A percentile compares a stretch with the other conserved stretches of the same genome.
phyloP scores from a whole-genome alignment of 2,113 vertebrate genomes.

The Acinonyx jubatus region DNA sequence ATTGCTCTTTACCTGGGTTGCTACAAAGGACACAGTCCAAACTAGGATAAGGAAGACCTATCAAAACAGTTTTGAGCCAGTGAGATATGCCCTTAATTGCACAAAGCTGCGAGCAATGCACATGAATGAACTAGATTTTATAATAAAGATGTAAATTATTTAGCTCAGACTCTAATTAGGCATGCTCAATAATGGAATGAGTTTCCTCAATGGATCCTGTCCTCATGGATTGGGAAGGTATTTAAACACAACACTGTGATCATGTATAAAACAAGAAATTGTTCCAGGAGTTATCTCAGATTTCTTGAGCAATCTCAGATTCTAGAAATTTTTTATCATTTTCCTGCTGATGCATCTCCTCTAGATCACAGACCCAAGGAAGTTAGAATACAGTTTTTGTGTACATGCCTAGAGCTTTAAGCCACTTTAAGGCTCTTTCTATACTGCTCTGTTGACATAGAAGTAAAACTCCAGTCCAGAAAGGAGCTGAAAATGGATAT shows the following conservation, averaged over 20 bases:
- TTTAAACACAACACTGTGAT: neutral
- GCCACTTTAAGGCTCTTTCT: neutral
- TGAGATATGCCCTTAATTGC: neutral
- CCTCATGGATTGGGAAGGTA: neutral
- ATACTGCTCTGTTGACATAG: neutral
- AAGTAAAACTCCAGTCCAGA: neutral
- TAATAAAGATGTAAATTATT: neutral
- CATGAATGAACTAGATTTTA: neutral
- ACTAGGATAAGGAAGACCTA: neutral
- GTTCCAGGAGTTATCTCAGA: neutral
- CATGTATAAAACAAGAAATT: neutral
- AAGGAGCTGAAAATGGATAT: neutral
- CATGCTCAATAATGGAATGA: neutral
- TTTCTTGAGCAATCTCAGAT: neutral
- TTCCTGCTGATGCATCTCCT: neutral
- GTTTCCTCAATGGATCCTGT: neutral
- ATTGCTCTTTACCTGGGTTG: neutral
- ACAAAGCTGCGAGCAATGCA: neutral
- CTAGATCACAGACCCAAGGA: neutral
- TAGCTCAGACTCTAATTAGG: neutral
- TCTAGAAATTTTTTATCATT: neutral
- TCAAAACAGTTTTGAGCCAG: neutral
- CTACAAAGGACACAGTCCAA: neutral
- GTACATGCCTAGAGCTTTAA: neutral
- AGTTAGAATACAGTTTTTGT: neutral